Base-by-base conservation (phyloP, 2,113 vertebrate genomes). In the Serinus canaria region DNA sequence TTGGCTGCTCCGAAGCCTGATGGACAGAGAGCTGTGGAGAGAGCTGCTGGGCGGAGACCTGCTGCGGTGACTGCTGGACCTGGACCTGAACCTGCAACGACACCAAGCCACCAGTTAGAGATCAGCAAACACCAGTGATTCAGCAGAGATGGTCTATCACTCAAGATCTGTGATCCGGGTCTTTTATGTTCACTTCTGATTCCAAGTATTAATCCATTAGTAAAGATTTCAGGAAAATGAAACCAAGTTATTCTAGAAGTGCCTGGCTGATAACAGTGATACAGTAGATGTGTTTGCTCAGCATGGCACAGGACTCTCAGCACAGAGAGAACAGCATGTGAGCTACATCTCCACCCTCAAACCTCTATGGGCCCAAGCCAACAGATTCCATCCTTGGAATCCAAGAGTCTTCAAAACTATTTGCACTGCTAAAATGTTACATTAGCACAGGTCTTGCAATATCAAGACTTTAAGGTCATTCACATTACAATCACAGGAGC, bases 1-100 rank as follows among this genome's bases (percentile, higher is more conserved):
- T 99, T 8, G 99, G 99, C 81, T 99, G 99, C 85, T 99, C 99
- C 0, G 99, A 97, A 41, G 98, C 98, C 83, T 99, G 99, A 82
- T 99, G 99, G 72, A 99, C 98, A 85, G 98, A 97, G 89, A 99
- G 98, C 87, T 99, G 99, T 0, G 99, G 99, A 25, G 99, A 99
- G 78, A 99, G 99, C 95, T 99, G 99, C 70, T 99, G 98, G 98
- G 98, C 68, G 16, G 98, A 98, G 80, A 95, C 98, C 81, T 98
- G 98, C 91, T 98, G 98, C 0, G 98, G 98, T 28, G 98, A 98
- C 92, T 98, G 98, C 88, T 99, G 98, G 15, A 99, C 98, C 96
- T 98, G 98, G 24, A 98, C 98, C 92, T 98, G 98, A 35, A 98
- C 98, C 98, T 98, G 97, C 33, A 97, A 97, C 1, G 23, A 97